Conservation (phyloP, 2,113 vertebrate species). For the Rhombomys opimus region DNA sequence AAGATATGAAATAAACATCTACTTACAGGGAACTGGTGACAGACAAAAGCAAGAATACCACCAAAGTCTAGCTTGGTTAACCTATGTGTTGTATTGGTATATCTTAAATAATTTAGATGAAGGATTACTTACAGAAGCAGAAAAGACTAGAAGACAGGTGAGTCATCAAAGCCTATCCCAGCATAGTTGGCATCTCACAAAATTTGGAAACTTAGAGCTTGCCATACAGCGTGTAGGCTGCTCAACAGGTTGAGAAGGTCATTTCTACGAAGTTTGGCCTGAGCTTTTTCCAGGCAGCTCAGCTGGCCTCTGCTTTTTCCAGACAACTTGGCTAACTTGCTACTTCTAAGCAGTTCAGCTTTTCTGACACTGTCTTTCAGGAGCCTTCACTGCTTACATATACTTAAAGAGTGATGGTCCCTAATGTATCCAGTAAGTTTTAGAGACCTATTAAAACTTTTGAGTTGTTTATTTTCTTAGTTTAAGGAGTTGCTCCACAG, state of each 20-base stretch:
- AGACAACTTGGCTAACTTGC: neutral
- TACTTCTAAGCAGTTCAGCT: neutral
- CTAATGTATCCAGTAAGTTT: neutral
- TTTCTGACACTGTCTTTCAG: neutral
- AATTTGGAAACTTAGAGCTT: neutral
- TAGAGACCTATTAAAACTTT: too few relatives aligned
- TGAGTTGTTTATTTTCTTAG: too few relatives aligned
- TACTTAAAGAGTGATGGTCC: neutral
- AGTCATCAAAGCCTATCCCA: neutral
- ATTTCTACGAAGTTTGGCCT: neutral
- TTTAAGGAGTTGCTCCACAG: neutral
- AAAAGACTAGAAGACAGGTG: neutral
- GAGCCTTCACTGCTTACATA: neutral
- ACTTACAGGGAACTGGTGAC: neutral
- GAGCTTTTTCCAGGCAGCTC: neutral
- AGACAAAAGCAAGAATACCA: neutral
- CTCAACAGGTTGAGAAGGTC: neutral
- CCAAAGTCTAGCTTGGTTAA: neutral
- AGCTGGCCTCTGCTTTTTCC: neutral
- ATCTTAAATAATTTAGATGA: neutral
- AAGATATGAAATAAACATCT: neutral
- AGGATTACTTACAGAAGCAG: neutral
- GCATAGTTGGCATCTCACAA: neutral
- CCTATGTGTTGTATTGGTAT: neutral
- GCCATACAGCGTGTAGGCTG: rapidly evolving